Base-by-base conservation (phyloP, 2,113 vertebrate species). In the Scomber japonicus region DNA sequence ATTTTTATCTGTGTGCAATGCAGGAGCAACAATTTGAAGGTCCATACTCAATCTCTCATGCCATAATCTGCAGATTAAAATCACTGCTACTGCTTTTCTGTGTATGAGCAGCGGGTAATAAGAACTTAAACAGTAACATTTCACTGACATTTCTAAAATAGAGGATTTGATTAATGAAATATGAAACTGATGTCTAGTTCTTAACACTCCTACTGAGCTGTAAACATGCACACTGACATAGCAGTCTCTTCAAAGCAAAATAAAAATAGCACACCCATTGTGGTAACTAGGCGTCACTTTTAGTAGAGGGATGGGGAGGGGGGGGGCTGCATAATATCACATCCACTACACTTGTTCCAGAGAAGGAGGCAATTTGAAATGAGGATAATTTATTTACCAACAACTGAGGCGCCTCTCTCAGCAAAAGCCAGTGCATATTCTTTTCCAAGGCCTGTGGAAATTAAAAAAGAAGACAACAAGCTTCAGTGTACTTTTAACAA, bases 381-480 rank as follows among this genome's bases (percentile, higher is more conserved):
- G 3, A 46, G 11, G 21, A 54, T 30, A 12, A 0, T 75, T 57
- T 86, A 95, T 94, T 95, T 95, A 99, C 98, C 98, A 84, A 99
- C 90, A 56, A 99, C 97, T 30, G 94, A 96, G 57, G 98, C 98
- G 66, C 98, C 98, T 96, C 97, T 97, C 91, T 97, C 96, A 24
- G 96, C 97, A 96, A 99, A 99, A 76, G 97, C 96, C 89, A 99
- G 89, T 13, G 98, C 97, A 94, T 99, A 99, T 35, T 96, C 95
- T 94, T 93, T 96, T 17, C 98, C 98, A 84, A 99, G 91, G 53
- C 98, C 98, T 99, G 92, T 75, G 79, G 4, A 88, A n/a, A 31
- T 2, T 4, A 35, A 15, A 40, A 35, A 1, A 35, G 21, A 40
- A 40, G 8, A 40, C 13, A 6, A 15, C 50, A 17, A 53, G 15